A percentile compares a stretch with the other conserved stretches of the same genome.
These are phyloP conservation scores for Nomia melanderi DNA, from an alignment of 1,140 invertebrate species.

Conservation along the genomic window DNA sequence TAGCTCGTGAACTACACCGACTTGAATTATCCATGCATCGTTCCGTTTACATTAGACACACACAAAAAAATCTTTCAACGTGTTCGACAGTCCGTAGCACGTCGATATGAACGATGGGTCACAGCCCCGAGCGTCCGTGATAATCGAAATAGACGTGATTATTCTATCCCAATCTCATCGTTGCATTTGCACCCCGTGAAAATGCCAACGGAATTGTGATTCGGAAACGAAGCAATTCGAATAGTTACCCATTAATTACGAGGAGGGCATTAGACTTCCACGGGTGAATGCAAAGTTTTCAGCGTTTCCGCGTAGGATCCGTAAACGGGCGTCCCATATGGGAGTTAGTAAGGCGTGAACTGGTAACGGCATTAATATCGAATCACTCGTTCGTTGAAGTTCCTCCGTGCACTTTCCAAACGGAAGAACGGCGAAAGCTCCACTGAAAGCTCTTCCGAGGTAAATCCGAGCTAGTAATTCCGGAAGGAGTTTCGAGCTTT, in stretches of 20 bases:
- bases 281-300: conserved; percentile 40
- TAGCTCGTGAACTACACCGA: too few relatives aligned
- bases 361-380: conserved; percentile 67
- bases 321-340: conserved; percentile 35
- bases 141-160: conserved; percentile 5
- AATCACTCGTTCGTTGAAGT: conserved; percentile 61
- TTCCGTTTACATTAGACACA: too few relatives aligned
- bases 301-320: conserved; percentile 17
- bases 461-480: conserved; percentile 60
- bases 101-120: background rate
- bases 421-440: conserved; percentile 53
- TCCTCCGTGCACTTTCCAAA: conserved; percentile 45
- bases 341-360: conserved; percentile 54
- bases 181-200: background rate
- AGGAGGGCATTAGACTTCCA: conserved; percentile 48
- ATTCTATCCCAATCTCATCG: background rate
- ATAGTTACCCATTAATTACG: conserved; percentile 58
- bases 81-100: too few relatives aligned
- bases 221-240: conserved; percentile 8
- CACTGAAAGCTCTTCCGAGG: conserved; percentile 50
- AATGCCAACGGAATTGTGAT: conserved; percentile 1
- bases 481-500: conserved; percentile 56
- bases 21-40: too few relatives aligned
- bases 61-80: too few relatives aligned
- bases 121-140: background rate